These are phyloP conservation scores for Callyntrura guangdongensis DNA, from an alignment of 2,888 invertebrate genomes.

Conservation along the genomic window DNA sequence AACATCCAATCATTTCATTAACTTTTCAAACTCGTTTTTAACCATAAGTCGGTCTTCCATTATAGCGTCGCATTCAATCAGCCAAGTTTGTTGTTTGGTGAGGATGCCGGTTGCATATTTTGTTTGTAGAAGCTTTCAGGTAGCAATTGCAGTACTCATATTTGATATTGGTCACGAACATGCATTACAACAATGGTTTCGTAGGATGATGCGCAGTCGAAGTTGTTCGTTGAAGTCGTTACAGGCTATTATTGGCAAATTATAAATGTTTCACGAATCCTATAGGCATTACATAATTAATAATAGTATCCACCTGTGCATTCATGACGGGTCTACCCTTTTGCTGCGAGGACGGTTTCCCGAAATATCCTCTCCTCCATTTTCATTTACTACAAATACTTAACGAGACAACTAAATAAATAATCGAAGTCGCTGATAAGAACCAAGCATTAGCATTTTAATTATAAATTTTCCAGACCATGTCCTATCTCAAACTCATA, in stretches of 20 bases:
- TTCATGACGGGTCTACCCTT: neutral
- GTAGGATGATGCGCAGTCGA: slow-evolving; percentile 57
- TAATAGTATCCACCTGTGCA: neutral
- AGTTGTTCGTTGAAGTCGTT: slow-evolving; percentile 57
- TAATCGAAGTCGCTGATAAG: no score
- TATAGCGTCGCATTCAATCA: slow-evolving; percentile 32
- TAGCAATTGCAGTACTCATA: no score
- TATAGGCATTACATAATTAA: slow-evolving; percentile 52
- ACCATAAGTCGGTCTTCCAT: slow-evolving; percentile 18
- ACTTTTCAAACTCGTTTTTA: slow-evolving; percentile 60
- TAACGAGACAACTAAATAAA: neutral
- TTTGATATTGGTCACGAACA: slow-evolving; percentile 66
- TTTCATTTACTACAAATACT: no score
- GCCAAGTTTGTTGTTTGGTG: slow-evolving; percentile 5
- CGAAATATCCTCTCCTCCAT: neutral
- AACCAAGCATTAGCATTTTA: no score
- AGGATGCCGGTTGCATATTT: slow-evolving; percentile 26
- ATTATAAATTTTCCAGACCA: no score
- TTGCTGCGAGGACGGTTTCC: neutral
- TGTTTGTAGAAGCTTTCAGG: no score
- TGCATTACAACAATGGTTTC: slow-evolving; percentile 59
- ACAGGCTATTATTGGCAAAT: slow-evolving; percentile 60
- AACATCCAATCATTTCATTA: slow-evolving; percentile 64
- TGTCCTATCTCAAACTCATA: no score
- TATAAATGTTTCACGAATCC: slow-evolving; percentile 75